Base-by-base conservation (phyloP, 2,113 vertebrate species). In the Amazona vittata region DNA sequence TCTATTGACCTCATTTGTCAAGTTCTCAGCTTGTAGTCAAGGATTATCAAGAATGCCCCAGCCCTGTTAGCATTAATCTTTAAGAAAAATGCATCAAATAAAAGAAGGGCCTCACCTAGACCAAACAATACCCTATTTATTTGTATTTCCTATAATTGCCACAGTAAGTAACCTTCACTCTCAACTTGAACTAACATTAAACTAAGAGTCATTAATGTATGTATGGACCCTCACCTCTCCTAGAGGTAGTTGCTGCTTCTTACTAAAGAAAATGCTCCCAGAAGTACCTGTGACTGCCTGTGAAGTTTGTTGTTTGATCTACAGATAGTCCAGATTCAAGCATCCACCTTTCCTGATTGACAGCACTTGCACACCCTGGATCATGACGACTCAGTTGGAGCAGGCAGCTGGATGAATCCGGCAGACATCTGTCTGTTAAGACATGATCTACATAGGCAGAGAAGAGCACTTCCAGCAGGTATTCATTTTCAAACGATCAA, bases 301-400 rank as follows among this genome's bases (percentile, higher is more conserved):
- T 70, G 24, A 41, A 14, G 21, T 74, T 84, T 73, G 5, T 21
- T 76, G 4, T 17, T 50, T 59, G 49, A 31, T 29, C 14, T 49
- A 37, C 20, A 1, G 0, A 14, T 29, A 22, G 53, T 31, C 37
- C 49, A 52, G 6, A 35, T 70, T 57, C 44, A 53, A 81, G 28
- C 5, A 57, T 9, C 24, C n/a, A 24, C 39, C 60, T 65, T 73
- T 52, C 15, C 49, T n/a, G 47, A 37, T 18, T 28, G 62, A 19
- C 47, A 65, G 47, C 44, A 39, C 25, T 28, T 18, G 35, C 47
- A 29, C 2, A 0, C 10, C 62, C 28, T 44, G 12, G 22, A 25
- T 37, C 24, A n/a, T 37, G 5, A 0, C 17, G 26, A 18, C 15
- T 55, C 24, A 2, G 35, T 19, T 0, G 8, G 57, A 68, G 6